phyloP scores from a whole-genome alignment of 2,888 invertebrate genomes.

The Tetranychus piercei region DNA sequence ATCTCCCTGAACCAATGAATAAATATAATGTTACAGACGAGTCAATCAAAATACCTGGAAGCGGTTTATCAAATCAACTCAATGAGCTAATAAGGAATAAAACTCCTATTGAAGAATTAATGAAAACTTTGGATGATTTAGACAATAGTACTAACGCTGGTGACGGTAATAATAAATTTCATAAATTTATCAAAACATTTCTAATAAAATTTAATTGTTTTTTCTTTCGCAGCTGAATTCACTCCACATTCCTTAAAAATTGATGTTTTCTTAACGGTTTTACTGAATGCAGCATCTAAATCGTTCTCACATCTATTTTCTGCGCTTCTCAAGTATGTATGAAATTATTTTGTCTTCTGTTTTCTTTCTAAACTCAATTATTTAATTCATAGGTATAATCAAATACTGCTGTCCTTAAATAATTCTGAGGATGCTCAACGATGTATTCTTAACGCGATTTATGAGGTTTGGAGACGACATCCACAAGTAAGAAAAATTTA shows the following conservation, averaged over 20 bases:
- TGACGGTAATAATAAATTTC: not conserved
- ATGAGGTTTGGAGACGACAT: slow-evolving; percentile 84
- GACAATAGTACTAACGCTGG: not conserved
- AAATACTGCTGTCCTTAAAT: slow-evolving; percentile 51
- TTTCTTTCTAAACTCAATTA: not conserved
- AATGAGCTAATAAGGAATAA: slow-evolving; percentile 71
- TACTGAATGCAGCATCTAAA: slow-evolving; percentile 80
- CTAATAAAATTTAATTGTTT: not conserved
- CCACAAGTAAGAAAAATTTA: slow-evolving; percentile 43
- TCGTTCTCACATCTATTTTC: slow-evolving; percentile 97
- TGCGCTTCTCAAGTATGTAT: slow-evolving; percentile 71
- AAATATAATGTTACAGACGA: slow-evolving; percentile 64
- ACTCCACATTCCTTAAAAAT: slow-evolving; percentile 65
- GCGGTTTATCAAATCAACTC: slow-evolving; percentile 52
- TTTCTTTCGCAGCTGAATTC: not conserved
- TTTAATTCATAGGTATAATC: slow-evolving; percentile 32
- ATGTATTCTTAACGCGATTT: slow-evolving; percentile 72
- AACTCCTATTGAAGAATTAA: slow-evolving; percentile 70
- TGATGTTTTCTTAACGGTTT: slow-evolving; percentile 86
- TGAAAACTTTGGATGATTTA: slow-evolving; percentile 57
- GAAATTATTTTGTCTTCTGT: slow-evolving; percentile 4
- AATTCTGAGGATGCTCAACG: slow-evolving; percentile 90
- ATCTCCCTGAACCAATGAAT: slow-evolving; percentile 63
- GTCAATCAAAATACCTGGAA: slow-evolving; percentile 33
- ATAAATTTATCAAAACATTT: not conserved